Percentiles rank a stretch among this genome's conserved stretches.
phyloP scores from a whole-genome alignment of 2,113 vertebrate species.

The Cyphomyrus discorhynchus region DNA sequence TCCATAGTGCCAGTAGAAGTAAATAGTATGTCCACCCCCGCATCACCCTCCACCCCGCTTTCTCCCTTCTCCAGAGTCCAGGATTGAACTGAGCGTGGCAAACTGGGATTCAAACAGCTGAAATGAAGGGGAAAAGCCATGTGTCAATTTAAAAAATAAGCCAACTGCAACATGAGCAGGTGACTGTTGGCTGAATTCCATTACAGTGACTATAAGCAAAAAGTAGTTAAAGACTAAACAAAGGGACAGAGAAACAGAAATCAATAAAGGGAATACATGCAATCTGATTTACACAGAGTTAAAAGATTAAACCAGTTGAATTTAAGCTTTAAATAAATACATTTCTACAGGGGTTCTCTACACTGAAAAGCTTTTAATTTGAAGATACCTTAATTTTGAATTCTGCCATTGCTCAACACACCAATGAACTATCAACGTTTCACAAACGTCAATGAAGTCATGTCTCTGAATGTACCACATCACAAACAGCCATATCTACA shows the following conservation, averaged over 20 bases:
- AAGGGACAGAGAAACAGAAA: not conserved
- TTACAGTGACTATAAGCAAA: not conserved
- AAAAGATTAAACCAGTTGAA: not conserved
- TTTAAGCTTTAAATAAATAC: not conserved
- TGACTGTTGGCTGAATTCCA: not conserved
- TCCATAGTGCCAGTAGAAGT: not conserved
- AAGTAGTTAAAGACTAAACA: not conserved
- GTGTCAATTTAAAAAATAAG: constrained; percentile 21
- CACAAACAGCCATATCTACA: not conserved
- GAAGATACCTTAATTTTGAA: not conserved
- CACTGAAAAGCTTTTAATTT: not conserved
- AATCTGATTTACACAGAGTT: not conserved
- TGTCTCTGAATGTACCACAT: not conserved
- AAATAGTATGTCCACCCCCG: not conserved
- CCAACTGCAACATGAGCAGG: not conserved
- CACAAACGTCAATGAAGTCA: not conserved
- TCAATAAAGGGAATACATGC: not conserved
- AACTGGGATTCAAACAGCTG: constrained; percentile 59
- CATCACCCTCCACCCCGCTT: not conserved
- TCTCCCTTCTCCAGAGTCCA: constrained; percentile 23
- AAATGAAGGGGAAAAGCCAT: constrained; percentile 37
- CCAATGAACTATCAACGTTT: not conserved
- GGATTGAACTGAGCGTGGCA: constrained; percentile 35
- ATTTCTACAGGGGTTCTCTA: not conserved
- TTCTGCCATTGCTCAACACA: not conserved